A percentile compares a stretch with the other conserved stretches of the same genome.
phyloP scores from a whole-genome alignment of 2,113 vertebrate genomes.

The Morone chrysops region DNA sequence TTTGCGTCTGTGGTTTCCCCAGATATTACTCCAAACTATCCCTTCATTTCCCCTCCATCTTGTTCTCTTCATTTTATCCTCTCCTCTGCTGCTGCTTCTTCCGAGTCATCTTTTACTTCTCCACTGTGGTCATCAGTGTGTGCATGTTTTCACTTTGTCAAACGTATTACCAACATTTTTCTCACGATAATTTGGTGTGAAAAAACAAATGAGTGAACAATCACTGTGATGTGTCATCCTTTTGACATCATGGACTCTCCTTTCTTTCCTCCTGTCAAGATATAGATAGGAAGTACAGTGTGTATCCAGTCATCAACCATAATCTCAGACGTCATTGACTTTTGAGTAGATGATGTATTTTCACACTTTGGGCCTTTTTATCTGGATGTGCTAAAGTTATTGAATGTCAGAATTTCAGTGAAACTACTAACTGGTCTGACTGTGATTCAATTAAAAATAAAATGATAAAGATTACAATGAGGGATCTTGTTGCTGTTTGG shows the following conservation, averaged over 20 bases:
- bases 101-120: not conserved
- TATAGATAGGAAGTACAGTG: not conserved
- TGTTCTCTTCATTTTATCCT: no score
- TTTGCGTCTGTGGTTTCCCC: not conserved
- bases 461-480: no score
- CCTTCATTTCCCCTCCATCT: not conserved
- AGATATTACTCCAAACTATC: no score
- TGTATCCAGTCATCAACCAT: not conserved
- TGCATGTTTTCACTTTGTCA: not conserved
- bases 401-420: no score
- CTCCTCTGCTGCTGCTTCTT: not conserved
- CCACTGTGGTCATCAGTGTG: not conserved
- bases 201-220: not conserved
- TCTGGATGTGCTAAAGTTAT: not conserved
- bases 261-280: no score
- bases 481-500: no score
- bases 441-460: no score
- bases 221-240: slow-evolving; percentile 6
- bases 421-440: no score
- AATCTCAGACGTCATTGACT: not conserved
- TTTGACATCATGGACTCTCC: not conserved
- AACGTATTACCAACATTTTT: not conserved
- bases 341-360: not conserved
- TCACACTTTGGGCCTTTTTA: not conserved
- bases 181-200: not conserved